Percentiles rank a stretch among this genome's conserved stretches.
These are phyloP conservation scores for Morinoia aosen DNA, from an alignment of 2,888 invertebrate genomes.

Conservation along the genomic window DNA sequence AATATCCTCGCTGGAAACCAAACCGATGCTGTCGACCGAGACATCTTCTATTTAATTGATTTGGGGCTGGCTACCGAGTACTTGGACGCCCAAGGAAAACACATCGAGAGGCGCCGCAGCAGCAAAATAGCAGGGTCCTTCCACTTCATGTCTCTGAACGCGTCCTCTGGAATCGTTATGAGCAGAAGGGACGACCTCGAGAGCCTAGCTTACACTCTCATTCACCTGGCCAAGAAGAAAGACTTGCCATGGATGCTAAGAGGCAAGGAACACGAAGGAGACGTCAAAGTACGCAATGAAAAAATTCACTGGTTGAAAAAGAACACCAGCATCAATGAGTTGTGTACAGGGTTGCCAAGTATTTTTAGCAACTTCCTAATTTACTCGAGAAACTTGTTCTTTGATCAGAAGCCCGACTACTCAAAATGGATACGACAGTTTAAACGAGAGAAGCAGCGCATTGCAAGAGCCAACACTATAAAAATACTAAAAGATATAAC, in stretches of 20 bases:
- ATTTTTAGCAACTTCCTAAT: neutral
- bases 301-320: neutral
- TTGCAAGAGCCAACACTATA: neutral
- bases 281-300: neutral
- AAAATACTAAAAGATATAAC: neutral
- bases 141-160: conserved; percentile 47
- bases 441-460: neutral
- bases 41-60: conserved; percentile 47
- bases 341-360: neutral
- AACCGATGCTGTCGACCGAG: neutral
- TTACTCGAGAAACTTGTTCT: neutral
- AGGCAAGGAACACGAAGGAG: neutral
- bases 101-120: conserved; percentile 16
- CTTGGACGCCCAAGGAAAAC: conserved; percentile 5
- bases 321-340: neutral
- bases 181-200: conserved; percentile 28
- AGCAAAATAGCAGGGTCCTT: conserved; percentile 40
- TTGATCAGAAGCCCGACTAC: conserved; percentile 22
- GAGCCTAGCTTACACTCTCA: conserved; percentile 37
- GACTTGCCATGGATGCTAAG: conserved; percentile 20
- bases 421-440: neutral
- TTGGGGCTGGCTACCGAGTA: conserved; percentile 44
- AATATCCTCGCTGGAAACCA: conserved; percentile 29
- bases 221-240: conserved; percentile 8
- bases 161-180: neutral